A percentile compares a stretch with the other conserved stretches of the same genome.
phyloP scores from a whole-genome alignment of 2,888 invertebrate species.

The Hydraecia micacea region DNA sequence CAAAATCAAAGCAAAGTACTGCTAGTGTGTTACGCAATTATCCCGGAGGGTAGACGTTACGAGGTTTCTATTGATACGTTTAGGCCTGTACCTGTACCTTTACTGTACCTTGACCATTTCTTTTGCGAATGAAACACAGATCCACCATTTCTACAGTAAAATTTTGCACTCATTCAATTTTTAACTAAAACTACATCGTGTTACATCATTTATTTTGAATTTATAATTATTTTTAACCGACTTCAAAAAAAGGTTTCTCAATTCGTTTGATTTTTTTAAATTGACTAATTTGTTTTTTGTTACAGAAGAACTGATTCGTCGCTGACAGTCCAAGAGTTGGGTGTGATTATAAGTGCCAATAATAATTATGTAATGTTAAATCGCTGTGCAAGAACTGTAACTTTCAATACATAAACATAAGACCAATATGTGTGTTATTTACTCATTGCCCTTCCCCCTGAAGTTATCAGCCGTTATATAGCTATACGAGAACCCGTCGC shows the following conservation, averaged over 20 bases:
- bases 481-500: no score
- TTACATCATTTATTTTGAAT: no score
- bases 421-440: slow-evolving; percentile 27
- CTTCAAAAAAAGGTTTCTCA: no score
- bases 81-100: neutral
- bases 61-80: neutral
- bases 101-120: neutral
- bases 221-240: no score
- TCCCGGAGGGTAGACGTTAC: neutral
- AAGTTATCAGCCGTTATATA: neutral
- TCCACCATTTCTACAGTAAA: neutral
- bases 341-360: slow-evolving; percentile 67
- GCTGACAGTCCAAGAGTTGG: slow-evolving; percentile 38
- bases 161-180: no score
- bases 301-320: slow-evolving; percentile 62
- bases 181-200: no score
- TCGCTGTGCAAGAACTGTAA: slow-evolving; percentile 47
- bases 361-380: slow-evolving; percentile 58
- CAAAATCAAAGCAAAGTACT: no score
- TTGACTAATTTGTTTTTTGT: slow-evolving; percentile 37
- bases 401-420: slow-evolving; percentile 58
- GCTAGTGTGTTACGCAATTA: no score
- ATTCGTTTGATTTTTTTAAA: neutral
- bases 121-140: neutral
- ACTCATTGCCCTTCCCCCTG: neutral